These are phyloP conservation scores for Huso huso DNA, from an alignment of 2,797 vertebrate genomes.

Conservation along the genomic window DNA sequence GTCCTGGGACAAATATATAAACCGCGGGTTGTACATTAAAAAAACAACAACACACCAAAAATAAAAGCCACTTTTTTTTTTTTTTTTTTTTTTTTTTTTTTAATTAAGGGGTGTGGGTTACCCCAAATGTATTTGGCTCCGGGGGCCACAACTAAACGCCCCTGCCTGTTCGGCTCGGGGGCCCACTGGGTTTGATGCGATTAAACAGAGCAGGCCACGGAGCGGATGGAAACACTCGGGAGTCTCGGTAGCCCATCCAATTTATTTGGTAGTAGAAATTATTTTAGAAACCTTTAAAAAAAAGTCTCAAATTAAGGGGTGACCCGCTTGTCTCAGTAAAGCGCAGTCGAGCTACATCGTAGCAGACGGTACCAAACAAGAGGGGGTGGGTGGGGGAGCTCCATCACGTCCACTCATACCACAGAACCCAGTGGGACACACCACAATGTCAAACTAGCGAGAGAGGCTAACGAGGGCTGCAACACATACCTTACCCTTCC, in stretches of 20 bases:
- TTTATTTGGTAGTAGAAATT: neutral
- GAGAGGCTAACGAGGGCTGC: slow-evolving; percentile 2
- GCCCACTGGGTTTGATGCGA: slow-evolving; percentile 39
- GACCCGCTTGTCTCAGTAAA: neutral
- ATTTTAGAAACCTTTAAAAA: too few species aligned
- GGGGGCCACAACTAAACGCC: slow-evolving; percentile 7
- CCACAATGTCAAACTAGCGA: neutral
- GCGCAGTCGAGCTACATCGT: neutral
- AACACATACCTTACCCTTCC: slow-evolving; percentile 29
- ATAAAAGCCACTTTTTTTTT: neutral
- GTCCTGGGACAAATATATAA: too few species aligned
- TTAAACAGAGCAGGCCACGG: neutral
- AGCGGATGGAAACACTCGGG: too few species aligned
- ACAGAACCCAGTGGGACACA: neutral
- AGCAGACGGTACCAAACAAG: neutral
- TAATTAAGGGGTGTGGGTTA: slow-evolving; percentile 40
- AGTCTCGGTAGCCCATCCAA: neutral
- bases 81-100: neutral
- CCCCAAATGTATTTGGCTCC: slow-evolving; percentile 5
- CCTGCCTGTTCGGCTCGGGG: neutral
- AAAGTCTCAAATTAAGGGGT: neutral
- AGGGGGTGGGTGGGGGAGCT: neutral
- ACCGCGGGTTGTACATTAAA: too few species aligned
- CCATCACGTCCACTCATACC: slow-evolving; percentile 12
- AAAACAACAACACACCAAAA: neutral